Evolutionary conservation across 2,113 vertebrate species (phyloP), one percentile per base, ranked within the genome.

Genomic region (Leptocoma aspasia): DNA sequence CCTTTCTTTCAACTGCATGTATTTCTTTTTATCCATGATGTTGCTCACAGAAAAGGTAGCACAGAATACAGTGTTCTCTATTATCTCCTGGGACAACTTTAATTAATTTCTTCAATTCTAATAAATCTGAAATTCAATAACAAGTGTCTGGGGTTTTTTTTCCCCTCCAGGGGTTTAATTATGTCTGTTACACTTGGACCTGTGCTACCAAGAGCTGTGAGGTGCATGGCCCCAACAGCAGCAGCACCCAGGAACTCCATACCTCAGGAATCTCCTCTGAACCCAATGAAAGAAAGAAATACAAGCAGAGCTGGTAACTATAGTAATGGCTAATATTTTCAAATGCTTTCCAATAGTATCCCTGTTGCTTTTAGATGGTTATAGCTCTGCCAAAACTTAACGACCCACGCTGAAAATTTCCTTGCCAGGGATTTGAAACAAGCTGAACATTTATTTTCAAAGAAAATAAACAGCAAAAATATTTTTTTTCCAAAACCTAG

Each of bases 31-130:
- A 78, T 83, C 84, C 72, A n/a, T 31, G 20, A 44, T 64, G 92
- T 56, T 80, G 92, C 92, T 96, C 28, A 80, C 71, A 50, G 50
- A 88, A 89, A 82, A 84, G 66, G 81, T 20, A 96, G 85, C 75
- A 92, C 52, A 89, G 86, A 83, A 41, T 94, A 82, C 73, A 88
- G 92, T 94, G 95, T 82, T 97, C 90, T 88, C 96, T 84, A 70
- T 94, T 86, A 79, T 94, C 73, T 97, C 86, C 65, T 13, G 14
- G 94, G 59, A 95, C 45, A 82, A 91, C 69, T 75, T 92, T 86
- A 89, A 97, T 95, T 72, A 95, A 90, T 90, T 90, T 93, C 77
- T 96, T 96, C 93, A 92, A 95, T 95, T 93, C 81, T 65, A 95
- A 91, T 93, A 71, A 92, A 95, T 93, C 47, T 68, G 73, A 90